Base-by-base conservation (phyloP, 2,797 vertebrate species). In the Leptatherina wallacei region DNA sequence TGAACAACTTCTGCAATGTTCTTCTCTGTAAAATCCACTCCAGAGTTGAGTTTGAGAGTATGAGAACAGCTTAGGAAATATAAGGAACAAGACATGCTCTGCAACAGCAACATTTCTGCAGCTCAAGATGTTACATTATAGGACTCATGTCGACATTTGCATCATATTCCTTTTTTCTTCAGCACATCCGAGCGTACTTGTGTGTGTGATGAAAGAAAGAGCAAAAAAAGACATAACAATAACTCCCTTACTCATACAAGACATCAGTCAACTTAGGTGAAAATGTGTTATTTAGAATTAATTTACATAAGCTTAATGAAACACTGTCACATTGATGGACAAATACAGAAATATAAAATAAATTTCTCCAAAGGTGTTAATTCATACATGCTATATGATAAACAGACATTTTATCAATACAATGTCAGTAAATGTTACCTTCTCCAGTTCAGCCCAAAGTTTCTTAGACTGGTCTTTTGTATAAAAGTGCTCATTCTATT, bases 301-400 rank as follows among this genome's bases (percentile, higher is more conserved):
- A 81, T 85, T 77, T 84, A 87, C 77, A 90, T n/a, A n/a, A 75
- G 49, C 40, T 82, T 77, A 36, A 78, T 81, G 71, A 85, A 78
- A 75, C 66, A 61, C 62, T 60, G 61, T 82, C 61, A 85, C 69
- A 83, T 84, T 82, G 59, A 61, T 72, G 18, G 70, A 70, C 58
- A 82, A 60, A 75, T 56, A 67, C 54, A 71, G 65, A 83, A 67
- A 88, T 73, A 81, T 60, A 85, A 89, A 84, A 82, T 55, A 58
- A 24, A 3, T 67, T 71, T 77, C 63, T 75, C n/a, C 38, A 77
- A 47, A 78, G 49, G 73, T 62, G 65, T 81, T 73, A 87, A 71
- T 82, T 81, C 18, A 81, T 59, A 83, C 24, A 27, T 42, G 63
- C 49, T 67, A 64, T 66, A 62, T 68, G 58, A 79, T n/a, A 83